phyloP scores from a whole-genome alignment of 1,140 invertebrate genomes.

The Vollenhovia emeryi region DNA sequence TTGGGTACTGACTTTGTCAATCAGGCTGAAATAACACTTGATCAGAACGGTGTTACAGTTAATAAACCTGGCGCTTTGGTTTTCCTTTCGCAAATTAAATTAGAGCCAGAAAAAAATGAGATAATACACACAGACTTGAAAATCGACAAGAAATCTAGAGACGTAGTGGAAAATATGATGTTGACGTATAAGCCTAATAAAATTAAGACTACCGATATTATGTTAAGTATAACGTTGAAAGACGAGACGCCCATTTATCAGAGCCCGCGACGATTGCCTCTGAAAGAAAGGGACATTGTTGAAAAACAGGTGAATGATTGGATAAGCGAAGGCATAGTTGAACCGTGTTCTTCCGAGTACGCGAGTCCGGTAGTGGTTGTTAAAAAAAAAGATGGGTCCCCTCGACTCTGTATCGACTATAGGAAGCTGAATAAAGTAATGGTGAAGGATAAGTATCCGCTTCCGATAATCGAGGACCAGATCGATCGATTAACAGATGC shows the following conservation, averaged over 20 bases:
- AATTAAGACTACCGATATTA: background rate
- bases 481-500: background rate
- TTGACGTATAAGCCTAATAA: background rate
- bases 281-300: background rate
- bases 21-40: background rate
- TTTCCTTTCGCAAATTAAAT: background rate
- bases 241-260: background rate
- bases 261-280: background rate
- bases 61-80: background rate
- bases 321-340: background rate
- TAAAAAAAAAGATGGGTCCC: conserved; percentile 9
- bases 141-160: background rate
- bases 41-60: background rate
- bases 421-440: background rate
- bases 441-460: background rate
- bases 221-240: background rate
- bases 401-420: conserved; percentile 6
- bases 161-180: background rate
- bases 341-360: conserved; percentile 13
- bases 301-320: background rate
- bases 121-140: background rate
- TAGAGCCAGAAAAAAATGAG: background rate
- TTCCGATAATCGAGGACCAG: background rate
- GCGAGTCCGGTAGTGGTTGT: background rate
- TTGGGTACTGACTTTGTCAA: background rate